Evolutionary conservation across 2,113 vertebrate genomes (phyloP).

Genomic region (Polypterus senegalus): DNA sequence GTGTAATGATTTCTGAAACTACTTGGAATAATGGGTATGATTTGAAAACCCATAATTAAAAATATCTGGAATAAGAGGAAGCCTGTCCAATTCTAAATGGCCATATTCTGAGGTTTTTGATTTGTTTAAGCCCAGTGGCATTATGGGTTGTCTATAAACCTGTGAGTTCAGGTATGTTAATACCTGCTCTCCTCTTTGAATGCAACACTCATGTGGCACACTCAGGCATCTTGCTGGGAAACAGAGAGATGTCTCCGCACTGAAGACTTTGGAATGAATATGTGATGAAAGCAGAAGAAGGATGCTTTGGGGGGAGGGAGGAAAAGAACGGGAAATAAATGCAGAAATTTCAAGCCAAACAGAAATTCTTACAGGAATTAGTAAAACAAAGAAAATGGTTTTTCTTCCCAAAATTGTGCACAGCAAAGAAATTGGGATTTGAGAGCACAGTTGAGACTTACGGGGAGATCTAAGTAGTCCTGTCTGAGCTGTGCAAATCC

Average conservation of each 20-base stretch:
- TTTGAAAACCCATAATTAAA: too few species aligned
- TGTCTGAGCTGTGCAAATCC: constrained; percentile 19
- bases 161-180: constrained; percentile 18
- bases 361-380: constrained; percentile 8
- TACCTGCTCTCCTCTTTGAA: constrained; percentile 6
- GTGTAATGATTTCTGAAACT: too few species aligned
- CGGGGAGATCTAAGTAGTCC: constrained; percentile 2
- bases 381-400: constrained; percentile 23
- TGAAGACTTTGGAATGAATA: constrained; percentile 12
- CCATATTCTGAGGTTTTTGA: constrained; percentile 43
- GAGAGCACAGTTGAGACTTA: constrained; percentile 33
- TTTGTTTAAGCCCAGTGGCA: constrained; percentile 32
- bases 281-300: constrained; percentile 8
- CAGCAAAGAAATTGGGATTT: constrained; percentile 20
- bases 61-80: too few species aligned
- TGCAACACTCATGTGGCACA: constrained; percentile 3
- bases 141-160: constrained; percentile 18
- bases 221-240: not conserved
- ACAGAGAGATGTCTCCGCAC: constrained; percentile 11
- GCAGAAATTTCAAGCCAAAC: constrained; percentile 43
- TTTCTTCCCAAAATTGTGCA: constrained; percentile 26
- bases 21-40: too few species aligned
- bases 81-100: constrained; percentile 31
- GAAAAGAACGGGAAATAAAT: constrained; percentile 10
- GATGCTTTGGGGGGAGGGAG: not conserved